Percentiles rank a stretch among this genome's conserved stretches.
Evolutionary conservation across 2,113 vertebrate species (phyloP).

Genomic region (Mus pahari): DNA sequence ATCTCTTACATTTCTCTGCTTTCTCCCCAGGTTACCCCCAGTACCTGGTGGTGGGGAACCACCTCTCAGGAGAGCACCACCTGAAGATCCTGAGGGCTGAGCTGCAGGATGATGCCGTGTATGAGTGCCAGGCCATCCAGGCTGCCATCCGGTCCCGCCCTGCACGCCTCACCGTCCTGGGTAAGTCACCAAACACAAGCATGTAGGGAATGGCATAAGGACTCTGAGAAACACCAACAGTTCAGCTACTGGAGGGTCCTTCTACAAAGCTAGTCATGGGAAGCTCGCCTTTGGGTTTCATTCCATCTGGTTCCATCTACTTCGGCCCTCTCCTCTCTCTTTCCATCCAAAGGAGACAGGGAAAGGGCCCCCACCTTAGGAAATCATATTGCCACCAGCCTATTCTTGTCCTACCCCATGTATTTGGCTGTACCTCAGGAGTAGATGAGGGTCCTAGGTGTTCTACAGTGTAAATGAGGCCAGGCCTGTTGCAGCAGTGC

Average conservation of each 20-base stretch:
- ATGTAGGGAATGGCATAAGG: no score
- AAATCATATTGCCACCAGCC: not conserved
- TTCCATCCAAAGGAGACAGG: not conserved
- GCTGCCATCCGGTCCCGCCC: slow-evolving; percentile 96
- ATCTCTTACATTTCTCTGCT: not conserved
- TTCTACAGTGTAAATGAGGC: fast-evolving
- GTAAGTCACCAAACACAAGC: slow-evolving; percentile 81
- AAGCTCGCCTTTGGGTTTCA: not conserved
- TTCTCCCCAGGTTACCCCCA: slow-evolving; percentile 93
- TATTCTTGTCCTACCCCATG: not conserved
- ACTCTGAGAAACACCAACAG: fast-evolving
- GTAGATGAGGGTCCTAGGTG: not conserved
- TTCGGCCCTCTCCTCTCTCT: not conserved
- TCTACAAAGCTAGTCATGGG: no score
- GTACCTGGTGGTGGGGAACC: slow-evolving; percentile 97
- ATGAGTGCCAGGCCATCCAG: slow-evolving; percentile 98
- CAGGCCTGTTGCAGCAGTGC: fast-evolving
- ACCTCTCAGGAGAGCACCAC: slow-evolving; percentile 95
- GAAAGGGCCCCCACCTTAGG: not conserved
- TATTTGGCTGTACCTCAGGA: not conserved
- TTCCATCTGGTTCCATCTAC: not conserved
- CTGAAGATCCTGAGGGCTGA: slow-evolving; percentile 95
- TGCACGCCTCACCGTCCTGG: slow-evolving; percentile 95
- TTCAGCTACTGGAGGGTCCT: not conserved
- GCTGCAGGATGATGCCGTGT: slow-evolving; percentile 95